Evolutionary conservation across 2,797 vertebrate genomes (phyloP).

Genomic region (Eulemur albifrons): DNA sequence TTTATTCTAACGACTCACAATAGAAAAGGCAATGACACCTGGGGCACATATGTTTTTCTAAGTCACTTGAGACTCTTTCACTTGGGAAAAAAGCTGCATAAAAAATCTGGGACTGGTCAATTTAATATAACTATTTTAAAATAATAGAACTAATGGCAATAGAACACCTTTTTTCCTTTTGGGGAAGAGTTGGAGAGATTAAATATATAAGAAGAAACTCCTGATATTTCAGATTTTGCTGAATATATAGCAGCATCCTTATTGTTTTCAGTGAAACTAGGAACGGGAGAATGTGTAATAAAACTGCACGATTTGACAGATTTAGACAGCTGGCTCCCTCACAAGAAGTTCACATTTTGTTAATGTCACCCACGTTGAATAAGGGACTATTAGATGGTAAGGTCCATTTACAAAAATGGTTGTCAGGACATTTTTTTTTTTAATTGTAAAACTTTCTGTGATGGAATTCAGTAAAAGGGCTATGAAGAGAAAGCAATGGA

Average conservation of each 20-base stretch:
- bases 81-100: slow-evolving; percentile 45
- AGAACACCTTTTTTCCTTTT: slow-evolving; percentile 54
- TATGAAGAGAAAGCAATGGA: slow-evolving; percentile 83
- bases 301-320: slow-evolving; percentile 82
- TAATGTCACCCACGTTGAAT: slow-evolving; percentile 84
- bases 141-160: background rate
- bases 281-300: slow-evolving; percentile 80
- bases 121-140: slow-evolving; percentile 61
- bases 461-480: slow-evolving; percentile 85
- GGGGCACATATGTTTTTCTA: slow-evolving; percentile 59
- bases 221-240: slow-evolving; percentile 71
- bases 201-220: slow-evolving; percentile 71
- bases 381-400: slow-evolving; percentile 85
- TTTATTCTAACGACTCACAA: slow-evolving; percentile 43
- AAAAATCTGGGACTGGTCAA: slow-evolving; percentile 47
- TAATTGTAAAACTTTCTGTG: slow-evolving; percentile 87
- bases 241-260: slow-evolving; percentile 67
- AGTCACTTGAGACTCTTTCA: slow-evolving; percentile 58
- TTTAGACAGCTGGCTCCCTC: slow-evolving; percentile 86
- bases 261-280: slow-evolving; percentile 74
- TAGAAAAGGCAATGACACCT: slow-evolving; percentile 41
- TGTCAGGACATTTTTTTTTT: slow-evolving; percentile 85
- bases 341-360: slow-evolving; percentile 85
- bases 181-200: slow-evolving; percentile 62
- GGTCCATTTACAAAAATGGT: slow-evolving; percentile 86